These are phyloP conservation scores for Lemur catta DNA, from an alignment of 2,797 vertebrate genomes.

Conservation along the genomic window DNA sequence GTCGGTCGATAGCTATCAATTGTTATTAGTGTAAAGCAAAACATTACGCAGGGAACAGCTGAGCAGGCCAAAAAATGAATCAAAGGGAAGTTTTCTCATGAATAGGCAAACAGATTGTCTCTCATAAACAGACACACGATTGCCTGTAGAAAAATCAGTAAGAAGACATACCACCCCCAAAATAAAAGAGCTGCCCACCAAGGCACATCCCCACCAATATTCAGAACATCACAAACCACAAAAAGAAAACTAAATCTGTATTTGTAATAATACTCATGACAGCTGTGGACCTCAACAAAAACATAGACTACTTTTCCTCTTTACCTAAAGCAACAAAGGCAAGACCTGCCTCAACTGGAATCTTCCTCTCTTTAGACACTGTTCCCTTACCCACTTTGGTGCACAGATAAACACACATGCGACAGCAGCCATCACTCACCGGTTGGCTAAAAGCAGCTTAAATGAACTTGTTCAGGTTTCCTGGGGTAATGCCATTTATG, in stretches of 20 bases:
- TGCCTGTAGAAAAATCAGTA: constrained; percentile 27
- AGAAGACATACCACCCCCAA: not conserved
- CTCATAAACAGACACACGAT: constrained; percentile 3
- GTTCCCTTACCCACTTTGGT: not conserved
- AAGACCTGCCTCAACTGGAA: not conserved
- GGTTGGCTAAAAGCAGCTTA: not conserved
- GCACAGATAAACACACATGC: not conserved
- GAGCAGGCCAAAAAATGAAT: constrained; percentile 40
- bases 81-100: constrained; percentile 33
- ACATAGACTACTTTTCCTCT: constrained; percentile 19
- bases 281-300: constrained; percentile 4
- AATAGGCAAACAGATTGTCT: constrained; percentile 58
- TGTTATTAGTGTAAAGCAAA: constrained; percentile 55
- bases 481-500: not conserved
- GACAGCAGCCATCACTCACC: not conserved
- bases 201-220: not conserved
- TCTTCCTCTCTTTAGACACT: not conserved
- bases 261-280: constrained; percentile 15
- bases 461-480: not conserved
- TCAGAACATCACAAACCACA: not conserved
- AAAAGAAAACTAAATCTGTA: constrained; percentile 8
- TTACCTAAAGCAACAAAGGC: not conserved
- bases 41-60: not conserved
- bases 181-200: constrained; percentile 41
- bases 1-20: constrained; percentile 16